Evolutionary conservation across 1,140 invertebrate species (phyloP), one percentile per base, ranked within the genome.

Genomic region (Heliconius himera): DNA sequence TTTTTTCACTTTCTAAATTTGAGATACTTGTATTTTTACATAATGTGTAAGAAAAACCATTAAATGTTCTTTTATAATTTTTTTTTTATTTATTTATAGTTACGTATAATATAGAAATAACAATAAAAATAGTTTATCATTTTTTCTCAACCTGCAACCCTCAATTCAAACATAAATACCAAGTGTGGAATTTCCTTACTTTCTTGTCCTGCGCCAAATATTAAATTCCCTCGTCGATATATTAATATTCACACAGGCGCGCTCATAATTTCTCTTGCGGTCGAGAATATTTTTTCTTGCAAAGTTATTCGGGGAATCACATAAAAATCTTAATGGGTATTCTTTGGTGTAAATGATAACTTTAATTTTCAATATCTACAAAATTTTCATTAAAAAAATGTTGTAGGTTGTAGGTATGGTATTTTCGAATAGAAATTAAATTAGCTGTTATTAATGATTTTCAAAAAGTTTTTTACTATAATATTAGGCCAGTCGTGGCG

Each of bases 181-280:
- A 89, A 84, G 83, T 82, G 84, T 76, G 84, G 84, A 89, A 91
- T 89, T 87, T 84, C 83, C 80, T 81, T 80, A 85, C 83, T 85
- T 88, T 87, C 88, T 87, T 88, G 85, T 84, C 87, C 85, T 85
- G 81, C 83, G 82, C 79, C 84, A 88, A 90, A 90, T 91, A 91
- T 91, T 90, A 91, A 90, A 91, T 90, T 91, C 87, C 84, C 78
- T 80, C 80, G 82, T 80, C 81, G 76, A 82, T 84, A 86, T 88
- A 89, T 90, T 90, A 90, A 90, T 90, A 89, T 88, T 91, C 89
- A 85, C 83, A 85, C 75, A 70, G 56, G 75, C 75, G 26, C 41
- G 13, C 75, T 70, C 83, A 87, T 84, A 70, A 86, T 85, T 81
- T 81, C 70, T 72, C 70, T 75, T 76, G 70, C 75, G 74, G 80